Conservation (phyloP, 2,888 invertebrate genomes). For the Agrochola litura region DNA sequence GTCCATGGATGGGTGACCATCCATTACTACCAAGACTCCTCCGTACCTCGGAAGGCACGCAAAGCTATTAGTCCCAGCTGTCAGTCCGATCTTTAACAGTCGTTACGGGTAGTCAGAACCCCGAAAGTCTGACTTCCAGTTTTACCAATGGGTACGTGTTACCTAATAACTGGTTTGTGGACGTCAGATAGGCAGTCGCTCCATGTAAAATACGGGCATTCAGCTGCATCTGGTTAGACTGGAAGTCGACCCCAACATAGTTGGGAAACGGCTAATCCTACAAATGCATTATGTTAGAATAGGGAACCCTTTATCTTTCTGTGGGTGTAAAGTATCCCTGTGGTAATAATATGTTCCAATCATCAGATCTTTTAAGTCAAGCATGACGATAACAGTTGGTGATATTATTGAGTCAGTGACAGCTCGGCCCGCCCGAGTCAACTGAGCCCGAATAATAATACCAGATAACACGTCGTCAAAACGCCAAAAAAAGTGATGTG, state of each 20-base stretch:
- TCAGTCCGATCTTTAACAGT: background rate
- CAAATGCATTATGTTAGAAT: background rate
- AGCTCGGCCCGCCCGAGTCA: too few relatives aligned
- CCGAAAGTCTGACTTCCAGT: background rate
- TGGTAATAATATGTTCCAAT: background rate
- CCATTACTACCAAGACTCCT: background rate
- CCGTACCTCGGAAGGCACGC: background rate
- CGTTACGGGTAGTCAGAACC: background rate
- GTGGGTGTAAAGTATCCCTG: background rate
- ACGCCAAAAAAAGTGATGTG: too few relatives aligned
- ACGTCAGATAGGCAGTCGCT: background rate
- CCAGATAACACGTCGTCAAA: too few relatives aligned
- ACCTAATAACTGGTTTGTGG: background rate
- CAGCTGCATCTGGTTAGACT: background rate
- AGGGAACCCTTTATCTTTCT: background rate
- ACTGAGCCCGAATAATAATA: too few relatives aligned
- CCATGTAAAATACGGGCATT: background rate
- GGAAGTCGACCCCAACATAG: background rate
- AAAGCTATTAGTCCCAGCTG: background rate
- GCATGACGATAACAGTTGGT: background rate
- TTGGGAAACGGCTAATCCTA: background rate
- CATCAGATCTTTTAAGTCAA: background rate
- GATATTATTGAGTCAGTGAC: too few relatives aligned
- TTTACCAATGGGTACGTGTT: background rate
- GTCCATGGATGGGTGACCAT: background rate